Percentiles rank a stretch among this genome's conserved stretches.
phyloP scores from a whole-genome alignment of 2,888 invertebrate species.

The Ganaspis brasiliensis region DNA sequence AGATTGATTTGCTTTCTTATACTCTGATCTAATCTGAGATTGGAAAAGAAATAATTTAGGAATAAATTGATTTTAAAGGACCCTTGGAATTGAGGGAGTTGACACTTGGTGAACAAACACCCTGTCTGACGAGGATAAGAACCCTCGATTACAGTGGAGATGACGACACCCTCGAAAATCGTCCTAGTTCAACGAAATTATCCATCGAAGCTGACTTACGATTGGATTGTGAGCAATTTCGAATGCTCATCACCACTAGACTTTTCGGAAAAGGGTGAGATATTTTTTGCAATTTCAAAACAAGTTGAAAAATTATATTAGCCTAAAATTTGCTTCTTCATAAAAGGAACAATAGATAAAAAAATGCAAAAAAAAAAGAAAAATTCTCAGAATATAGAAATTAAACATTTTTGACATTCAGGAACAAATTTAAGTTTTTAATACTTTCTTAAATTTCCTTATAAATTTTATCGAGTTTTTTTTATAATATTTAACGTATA shows the following conservation, averaged over 20 bases:
- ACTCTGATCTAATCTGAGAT: neutral
- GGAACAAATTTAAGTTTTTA: too few species aligned
- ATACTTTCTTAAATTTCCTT: too few species aligned
- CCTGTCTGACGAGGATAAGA: slow-evolving; percentile 75
- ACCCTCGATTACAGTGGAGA: slow-evolving; percentile 72
- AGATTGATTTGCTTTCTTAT: neutral
- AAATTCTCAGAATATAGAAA: too few species aligned
- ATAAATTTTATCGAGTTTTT: too few species aligned
- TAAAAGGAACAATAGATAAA: too few species aligned
- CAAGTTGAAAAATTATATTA: too few species aligned
- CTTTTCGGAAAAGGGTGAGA: slow-evolving; percentile 80
- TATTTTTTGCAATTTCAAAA: neutral
- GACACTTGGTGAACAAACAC: slow-evolving; percentile 80
- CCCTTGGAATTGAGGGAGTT: slow-evolving; percentile 80
- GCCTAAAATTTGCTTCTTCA: too few species aligned
- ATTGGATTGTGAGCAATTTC: slow-evolving; percentile 81
- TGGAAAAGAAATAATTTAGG: neutral
- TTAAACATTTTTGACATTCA: too few species aligned
- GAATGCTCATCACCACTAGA: slow-evolving; percentile 81
- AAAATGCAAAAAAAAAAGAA: too few species aligned
- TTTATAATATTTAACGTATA: too few species aligned
- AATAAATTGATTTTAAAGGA: slow-evolving; percentile 70
- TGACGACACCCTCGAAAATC: slow-evolving; percentile 63
- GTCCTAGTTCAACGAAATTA: slow-evolving; percentile 73
- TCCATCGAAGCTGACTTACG: slow-evolving; percentile 81